Conservation (phyloP, 92 coral and sea anemone species). For the Blastomussa wellsi region DNA sequence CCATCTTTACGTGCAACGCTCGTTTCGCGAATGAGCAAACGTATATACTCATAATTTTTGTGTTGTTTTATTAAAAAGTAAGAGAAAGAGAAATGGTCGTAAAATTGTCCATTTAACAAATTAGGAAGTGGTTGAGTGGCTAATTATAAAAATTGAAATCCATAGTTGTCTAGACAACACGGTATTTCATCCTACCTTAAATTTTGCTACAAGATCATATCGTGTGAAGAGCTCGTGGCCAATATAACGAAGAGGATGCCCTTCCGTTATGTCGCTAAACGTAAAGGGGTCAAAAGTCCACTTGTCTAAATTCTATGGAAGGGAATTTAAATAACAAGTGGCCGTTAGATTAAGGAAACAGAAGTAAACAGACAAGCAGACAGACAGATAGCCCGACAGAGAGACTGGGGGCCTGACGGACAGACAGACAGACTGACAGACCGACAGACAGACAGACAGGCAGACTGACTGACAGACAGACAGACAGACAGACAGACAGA, state of each 20-base stretch:
- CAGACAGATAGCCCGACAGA: background rate
- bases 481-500: background rate
- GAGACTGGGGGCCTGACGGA: too few relatives aligned
- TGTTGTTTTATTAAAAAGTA: too few relatives aligned
- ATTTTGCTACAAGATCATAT: constrained; percentile 76
- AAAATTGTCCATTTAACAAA: too few relatives aligned
- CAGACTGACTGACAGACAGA: background rate
- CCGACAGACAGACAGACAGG: background rate
- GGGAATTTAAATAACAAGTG: background rate
- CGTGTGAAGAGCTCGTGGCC: constrained; percentile 83
- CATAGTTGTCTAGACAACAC: background rate
- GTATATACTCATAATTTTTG: too few relatives aligned
- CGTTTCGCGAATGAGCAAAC: too few relatives aligned
- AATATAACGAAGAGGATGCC: constrained; percentile 80
- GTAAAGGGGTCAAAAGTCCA: constrained; percentile 94
- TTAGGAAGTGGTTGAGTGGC: too few relatives aligned
- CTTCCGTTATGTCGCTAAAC: constrained; percentile 73
- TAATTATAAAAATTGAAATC: too few relatives aligned
- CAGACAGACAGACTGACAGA: background rate
- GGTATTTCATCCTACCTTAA: constrained; percentile 65
- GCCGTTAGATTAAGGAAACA: background rate
- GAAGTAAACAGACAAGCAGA: background rate
- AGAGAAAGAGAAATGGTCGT: too few relatives aligned
- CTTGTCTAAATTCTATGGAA: constrained; percentile 70
- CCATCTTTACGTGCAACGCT: too few relatives aligned